Evolutionary conservation across 2,113 vertebrate genomes (phyloP).

Genomic region (Ascaphus truei): DNA sequence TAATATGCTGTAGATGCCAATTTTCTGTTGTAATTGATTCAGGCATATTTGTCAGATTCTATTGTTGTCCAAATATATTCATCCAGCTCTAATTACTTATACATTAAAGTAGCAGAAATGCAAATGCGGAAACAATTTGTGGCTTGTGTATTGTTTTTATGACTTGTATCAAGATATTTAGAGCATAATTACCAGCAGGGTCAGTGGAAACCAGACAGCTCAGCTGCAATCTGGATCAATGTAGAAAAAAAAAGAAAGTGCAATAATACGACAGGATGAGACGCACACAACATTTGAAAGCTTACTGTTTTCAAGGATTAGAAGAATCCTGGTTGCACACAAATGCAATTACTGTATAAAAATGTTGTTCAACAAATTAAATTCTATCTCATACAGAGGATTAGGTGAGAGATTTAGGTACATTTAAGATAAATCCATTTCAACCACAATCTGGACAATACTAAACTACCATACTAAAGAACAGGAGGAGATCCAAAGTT

Average conservation of each 20-base stretch:
- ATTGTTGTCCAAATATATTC: no score
- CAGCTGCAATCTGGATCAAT: not conserved
- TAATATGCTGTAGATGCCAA: no score
- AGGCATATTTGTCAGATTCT: no score
- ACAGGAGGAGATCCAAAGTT: not conserved
- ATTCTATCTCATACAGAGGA: constrained; percentile 1
- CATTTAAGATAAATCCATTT: constrained; percentile 28
- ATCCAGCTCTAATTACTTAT: no score
- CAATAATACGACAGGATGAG: not conserved
- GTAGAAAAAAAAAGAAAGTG: not conserved
- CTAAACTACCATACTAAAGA: constrained; percentile 2
- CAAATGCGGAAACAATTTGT: no score
- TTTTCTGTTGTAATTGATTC: no score
- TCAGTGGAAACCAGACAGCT: not conserved
- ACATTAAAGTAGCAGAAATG: no score
- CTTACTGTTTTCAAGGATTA: constrained; percentile 24
- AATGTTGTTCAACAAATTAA: constrained; percentile 24
- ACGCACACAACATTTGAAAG: not conserved
- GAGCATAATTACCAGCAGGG: not conserved
- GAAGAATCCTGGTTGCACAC: not conserved
- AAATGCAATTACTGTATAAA: constrained; percentile 33
- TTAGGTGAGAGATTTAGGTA: constrained; percentile 29
- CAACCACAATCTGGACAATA: not conserved
- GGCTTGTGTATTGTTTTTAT: no score
- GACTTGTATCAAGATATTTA: no score